phyloP scores from a whole-genome alignment of 2,888 invertebrate genomes.

The Dynastes grantii region DNA sequence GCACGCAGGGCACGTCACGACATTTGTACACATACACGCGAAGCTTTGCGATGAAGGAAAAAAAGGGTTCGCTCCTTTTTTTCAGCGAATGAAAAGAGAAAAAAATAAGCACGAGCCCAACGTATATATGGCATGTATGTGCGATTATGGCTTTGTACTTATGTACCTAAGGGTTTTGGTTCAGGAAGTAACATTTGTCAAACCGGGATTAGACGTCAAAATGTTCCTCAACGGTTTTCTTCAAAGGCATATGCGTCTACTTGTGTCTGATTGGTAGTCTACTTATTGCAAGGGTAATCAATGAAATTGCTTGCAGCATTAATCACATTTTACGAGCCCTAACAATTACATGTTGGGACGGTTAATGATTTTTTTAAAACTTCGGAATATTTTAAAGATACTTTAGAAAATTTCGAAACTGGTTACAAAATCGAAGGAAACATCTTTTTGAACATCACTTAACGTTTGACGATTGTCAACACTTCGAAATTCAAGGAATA shows the following conservation, averaged over 20 bases:
- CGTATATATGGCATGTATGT: slow-evolving; percentile 3
- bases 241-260: no score
- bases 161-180: neutral
- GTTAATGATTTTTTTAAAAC: no score
- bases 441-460: no score
- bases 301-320: no score
- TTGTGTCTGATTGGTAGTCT: neutral
- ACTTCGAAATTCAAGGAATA: no score
- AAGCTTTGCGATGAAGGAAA: slow-evolving; percentile 19
- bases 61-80: slow-evolving; percentile 39
- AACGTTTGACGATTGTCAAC: no score
- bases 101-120: slow-evolving; percentile 14
- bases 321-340: no score
- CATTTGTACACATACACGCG: slow-evolving; percentile 48
- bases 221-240: slow-evolving; percentile 4
- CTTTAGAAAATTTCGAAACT: no score
- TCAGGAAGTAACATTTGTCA: slow-evolving; percentile 17
- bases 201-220: slow-evolving; percentile 1
- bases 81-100: slow-evolving; percentile 7
- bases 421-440: no score
- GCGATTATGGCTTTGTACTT: slow-evolving; percentile 24
- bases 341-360: no score
- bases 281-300: no score
- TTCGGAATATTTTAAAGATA: no score
- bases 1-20: slow-evolving; percentile 10